Evolutionary conservation across 2,888 invertebrate species (phyloP), one percentile per base, ranked within the genome.

Genomic region (Slavum lentiscoides): DNA sequence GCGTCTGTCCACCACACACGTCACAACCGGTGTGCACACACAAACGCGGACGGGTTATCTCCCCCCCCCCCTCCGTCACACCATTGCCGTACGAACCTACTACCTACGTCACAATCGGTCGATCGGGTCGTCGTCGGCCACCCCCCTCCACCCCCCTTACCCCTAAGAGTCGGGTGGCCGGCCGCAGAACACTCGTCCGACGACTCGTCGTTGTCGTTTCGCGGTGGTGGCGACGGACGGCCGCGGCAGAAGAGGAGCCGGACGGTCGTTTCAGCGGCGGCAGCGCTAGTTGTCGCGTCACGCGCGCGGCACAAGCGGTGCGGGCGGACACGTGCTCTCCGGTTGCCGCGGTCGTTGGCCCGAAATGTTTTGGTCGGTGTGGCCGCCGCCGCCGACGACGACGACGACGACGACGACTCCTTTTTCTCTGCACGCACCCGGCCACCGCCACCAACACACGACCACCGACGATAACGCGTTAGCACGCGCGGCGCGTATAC

Each of bases 311-410:
- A 69, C 55, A 39, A 55, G 23, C 55, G 74, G 66, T 55, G 74
- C 55, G 66, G 66, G 58, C 39, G 75, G 66, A 70, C 82, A 74
- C 75, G 75, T 76, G 82, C 53, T 82, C 23, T 17, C 43, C 6
- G 58, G 37, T 58, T 67, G 6, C 70, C 75, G 49, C 82, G 75
- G 74, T 82, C 74, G 70, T 80, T 80, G 77, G 77, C 77, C 77
- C 70, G 62, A 80, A 55, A 80, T 70, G 77, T 75, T 75, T 74
- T 66, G 74, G 66, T 74, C 66, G 67, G 23, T 19, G 58, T 67
- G 39, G 66, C 66, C 64, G 66, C 39, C 21, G 55, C 58, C 21
- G 9, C 61, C 72, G 59, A 17, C 74, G 15, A 8, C 55, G 17
- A 11, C 39, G 0, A 30, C 53, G 37, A 9, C 49, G 37, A 1